Percentiles rank a stretch among this genome's conserved stretches.
These are phyloP conservation scores for Coenonympha glycerion DNA, from an alignment of 2,888 invertebrate genomes.

Conservation along the genomic window DNA sequence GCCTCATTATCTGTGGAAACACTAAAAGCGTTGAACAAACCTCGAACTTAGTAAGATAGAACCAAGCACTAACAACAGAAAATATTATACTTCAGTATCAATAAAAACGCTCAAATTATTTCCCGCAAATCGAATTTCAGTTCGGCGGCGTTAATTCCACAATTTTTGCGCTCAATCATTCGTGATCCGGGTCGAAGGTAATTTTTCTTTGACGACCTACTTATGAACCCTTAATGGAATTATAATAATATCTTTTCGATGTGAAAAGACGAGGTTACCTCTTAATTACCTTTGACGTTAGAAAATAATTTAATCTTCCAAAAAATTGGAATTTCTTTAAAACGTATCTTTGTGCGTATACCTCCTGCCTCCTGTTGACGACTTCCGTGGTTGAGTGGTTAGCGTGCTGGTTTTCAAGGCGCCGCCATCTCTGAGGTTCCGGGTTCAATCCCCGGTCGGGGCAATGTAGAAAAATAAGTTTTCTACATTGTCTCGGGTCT, in stretches of 20 bases:
- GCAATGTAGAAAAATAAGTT: no score
- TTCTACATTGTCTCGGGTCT: no score
- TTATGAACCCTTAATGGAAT: constrained; percentile 7
- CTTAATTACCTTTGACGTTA: neutral
- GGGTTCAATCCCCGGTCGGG: no score
- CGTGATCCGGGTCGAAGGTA: constrained; percentile 4
- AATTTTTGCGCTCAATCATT: constrained; percentile 12
- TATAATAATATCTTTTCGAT: neutral
- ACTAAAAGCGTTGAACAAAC: no score
- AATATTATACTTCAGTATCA: neutral
- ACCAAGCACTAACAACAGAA: no score
- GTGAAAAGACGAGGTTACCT: neutral
- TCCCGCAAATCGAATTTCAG: constrained; percentile 4
- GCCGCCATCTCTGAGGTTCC: no score
- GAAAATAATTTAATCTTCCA: neutral
- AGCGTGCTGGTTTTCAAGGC: no score
- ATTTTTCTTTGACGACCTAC: constrained; percentile 12
- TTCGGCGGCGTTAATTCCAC: constrained; percentile 13
- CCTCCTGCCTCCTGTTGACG: no score
- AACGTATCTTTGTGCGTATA: no score
- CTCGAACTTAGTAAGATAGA: no score
- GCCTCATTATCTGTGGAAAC: no score
- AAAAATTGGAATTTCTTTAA: neutral
- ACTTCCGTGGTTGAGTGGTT: no score
- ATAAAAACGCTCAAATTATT: constrained; percentile 5